phyloP scores from a whole-genome alignment of 2,888 invertebrate genomes.

The Ptychoptera albimana region DNA sequence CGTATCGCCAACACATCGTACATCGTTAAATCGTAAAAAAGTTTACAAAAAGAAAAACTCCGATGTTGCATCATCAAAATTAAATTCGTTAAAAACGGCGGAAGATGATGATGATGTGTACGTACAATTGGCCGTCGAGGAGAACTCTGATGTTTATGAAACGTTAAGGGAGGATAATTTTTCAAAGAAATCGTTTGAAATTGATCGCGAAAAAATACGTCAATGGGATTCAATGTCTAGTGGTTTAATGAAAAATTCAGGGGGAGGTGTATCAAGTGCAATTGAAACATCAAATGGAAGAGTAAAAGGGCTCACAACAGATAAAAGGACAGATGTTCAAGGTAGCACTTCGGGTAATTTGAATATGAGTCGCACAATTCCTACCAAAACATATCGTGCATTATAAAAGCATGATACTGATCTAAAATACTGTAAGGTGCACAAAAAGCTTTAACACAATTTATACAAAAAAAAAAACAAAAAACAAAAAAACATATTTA shows the following conservation, averaged over 20 bases:
- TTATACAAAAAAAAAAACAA: no score
- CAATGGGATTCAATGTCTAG: constrained; percentile 84
- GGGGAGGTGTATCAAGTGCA: constrained; percentile 1
- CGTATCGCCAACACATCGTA: constrained; percentile 32
- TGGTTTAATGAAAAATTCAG: constrained; percentile 44
- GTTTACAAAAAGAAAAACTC: background rate
- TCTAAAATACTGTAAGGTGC: background rate
- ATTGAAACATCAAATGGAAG: constrained; percentile 1
- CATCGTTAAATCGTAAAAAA: constrained; percentile 10
- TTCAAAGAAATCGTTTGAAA: constrained; percentile 38
- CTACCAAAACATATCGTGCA: constrained; percentile 4
- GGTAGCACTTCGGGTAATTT: constrained; percentile 13
- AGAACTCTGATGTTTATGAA: constrained; percentile 23
- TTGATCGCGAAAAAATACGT: constrained; percentile 71
- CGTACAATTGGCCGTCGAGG: constrained; percentile 30
- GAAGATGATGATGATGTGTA: constrained; percentile 37
- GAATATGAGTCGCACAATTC: constrained; percentile 11
- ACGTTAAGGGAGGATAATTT: constrained; percentile 24
- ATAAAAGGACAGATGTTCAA: background rate
- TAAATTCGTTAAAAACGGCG: constrained; percentile 15
- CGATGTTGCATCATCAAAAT: constrained; percentile 11
- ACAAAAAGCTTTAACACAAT: background rate
- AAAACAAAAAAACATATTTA: no score
- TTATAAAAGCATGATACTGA: background rate
- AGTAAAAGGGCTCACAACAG: constrained; percentile 25